These are phyloP conservation scores for Coluber constrictor DNA, from an alignment of 2,797 vertebrate species.

Conservation along the genomic window DNA sequence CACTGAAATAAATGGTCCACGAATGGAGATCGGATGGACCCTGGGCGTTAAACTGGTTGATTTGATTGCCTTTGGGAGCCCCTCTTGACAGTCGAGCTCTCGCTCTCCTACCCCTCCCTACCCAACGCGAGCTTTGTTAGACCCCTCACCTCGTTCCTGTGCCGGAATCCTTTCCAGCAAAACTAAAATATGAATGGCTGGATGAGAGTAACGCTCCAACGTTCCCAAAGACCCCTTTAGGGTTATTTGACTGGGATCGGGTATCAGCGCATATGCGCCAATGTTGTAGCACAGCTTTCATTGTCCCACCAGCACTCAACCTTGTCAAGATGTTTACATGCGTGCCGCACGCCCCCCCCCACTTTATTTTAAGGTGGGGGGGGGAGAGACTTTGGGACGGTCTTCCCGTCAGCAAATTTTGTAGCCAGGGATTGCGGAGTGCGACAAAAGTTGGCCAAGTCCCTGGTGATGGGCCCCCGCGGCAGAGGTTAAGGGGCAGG, in stretches of 20 bases:
- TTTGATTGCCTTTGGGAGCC: neutral
- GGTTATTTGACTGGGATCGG: neutral
- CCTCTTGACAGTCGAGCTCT: neutral
- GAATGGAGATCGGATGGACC: too few species aligned
- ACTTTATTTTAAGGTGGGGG: constrained; percentile 11
- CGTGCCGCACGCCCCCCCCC: neutral
- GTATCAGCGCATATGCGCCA: neutral
- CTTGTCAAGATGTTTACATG: neutral
- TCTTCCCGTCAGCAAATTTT: neutral
- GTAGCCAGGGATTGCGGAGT: neutral
- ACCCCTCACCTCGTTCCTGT: neutral
- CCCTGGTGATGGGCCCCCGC: neutral
- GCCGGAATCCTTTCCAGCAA: neutral
- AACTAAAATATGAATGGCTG: neutral
- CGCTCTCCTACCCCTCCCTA: too few species aligned
- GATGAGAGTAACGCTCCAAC: neutral
- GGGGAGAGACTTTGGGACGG: neutral
- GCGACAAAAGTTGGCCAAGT: neutral
- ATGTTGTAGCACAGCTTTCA: neutral
- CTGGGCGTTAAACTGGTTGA: neutral
- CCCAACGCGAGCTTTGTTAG: neutral
- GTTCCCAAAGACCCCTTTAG: neutral
- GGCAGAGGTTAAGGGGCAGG: constrained; percentile 62
- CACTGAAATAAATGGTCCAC: too few species aligned
- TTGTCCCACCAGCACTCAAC: neutral